Evolutionary conservation across 2,113 vertebrate species (phyloP), one percentile per base, ranked within the genome.

Genomic region (Glaucidium brasilianum): DNA sequence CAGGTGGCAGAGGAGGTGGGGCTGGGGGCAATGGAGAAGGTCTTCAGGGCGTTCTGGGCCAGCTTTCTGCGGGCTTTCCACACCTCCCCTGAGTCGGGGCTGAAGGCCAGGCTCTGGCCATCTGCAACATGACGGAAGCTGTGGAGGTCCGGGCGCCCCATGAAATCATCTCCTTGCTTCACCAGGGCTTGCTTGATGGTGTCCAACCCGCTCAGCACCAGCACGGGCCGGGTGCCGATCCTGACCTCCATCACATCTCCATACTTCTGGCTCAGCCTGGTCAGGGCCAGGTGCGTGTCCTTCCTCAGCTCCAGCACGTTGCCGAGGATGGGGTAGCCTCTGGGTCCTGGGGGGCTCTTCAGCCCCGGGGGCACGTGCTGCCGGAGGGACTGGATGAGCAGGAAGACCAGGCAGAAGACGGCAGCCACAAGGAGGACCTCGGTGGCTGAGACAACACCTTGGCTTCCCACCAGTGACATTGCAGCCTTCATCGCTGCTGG

Each of bases 101-200:
- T 98, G 97, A 99, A 99, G n/a, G 98, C 1, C 94, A 99, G 67
- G 92, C 98, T 98, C 85, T 98, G 98, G 6, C 98, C 98, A 0
- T 98, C 4, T 0, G 82, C 13, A 66, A 98, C 3, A 2, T 76
- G 74, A 0, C 1, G 92, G 79, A 98, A 99, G 91, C 96, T 99
- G 95, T 98, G 56, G 29, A 99, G 97, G 91, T 99, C 96, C 0
- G 99, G 99, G 5, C 99, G 98, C 5, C 99, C 98, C 9, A 98
- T 93, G 87, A 99, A 99, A 8, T 99, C 99, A 0, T 99, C 99
- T 1, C 98, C 99, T 92, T 99, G 98, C 83, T 97, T 98, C 94
- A 99, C 95, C 64, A 99, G 98, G 9, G 99, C 99, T 92, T 99
- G 99, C 15, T 76, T 96, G 59, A 99, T 89, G 32, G 98, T 98